Base-by-base conservation (phyloP, 2,113 vertebrate genomes). In the Amblyornis subalaris region DNA sequence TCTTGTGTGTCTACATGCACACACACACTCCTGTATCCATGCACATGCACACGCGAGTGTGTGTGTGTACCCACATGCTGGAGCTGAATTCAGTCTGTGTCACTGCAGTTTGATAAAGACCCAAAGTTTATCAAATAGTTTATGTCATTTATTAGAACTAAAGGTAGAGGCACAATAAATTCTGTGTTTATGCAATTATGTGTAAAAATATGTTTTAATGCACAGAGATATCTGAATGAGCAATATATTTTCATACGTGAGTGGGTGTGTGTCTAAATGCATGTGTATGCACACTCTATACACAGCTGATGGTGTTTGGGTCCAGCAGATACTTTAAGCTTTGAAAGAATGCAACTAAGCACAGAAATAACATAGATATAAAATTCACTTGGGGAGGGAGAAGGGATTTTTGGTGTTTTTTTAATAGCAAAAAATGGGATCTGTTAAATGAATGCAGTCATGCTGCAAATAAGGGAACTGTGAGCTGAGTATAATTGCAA, bases 1-100 rank as follows among this genome's bases (percentile, higher is more conserved):
- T 35, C 77, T 38, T 83, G 6, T 36, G 31, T 11, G 20, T 65
- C 40, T 40, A 0, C 8, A 10, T 0, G 0, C 19, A 5, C 16
- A 26, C 10, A 48, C 5, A 28, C 3, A 3, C 25, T 36, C 25
- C 6, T 8, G 4, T 7, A 67, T 2, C 25, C 48, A 18, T 7
- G 25, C 1, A 3, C 8, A 22, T 15, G 35, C 24, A 54, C 28
- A 36, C 0, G 8, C 14, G 60, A 5, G 0, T 4, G 15, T 22
- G 9, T 3, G 2, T 22, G 9, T 10, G 13, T 2, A 22, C 8
- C 14, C 19, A 5, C 6, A 33, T 2, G 10, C 7, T 72, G 4
- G 1, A 51, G 24, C 29, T 75, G 38, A 72, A 50, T 23, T 54
- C 5, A 31, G 20, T 19, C 33, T 44, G 10, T 33, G 14, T 22